A percentile compares a stretch with the other conserved stretches of the same genome.
Conservation (phyloP, 2,888 invertebrate species). For the Dasypolia templi region DNA sequence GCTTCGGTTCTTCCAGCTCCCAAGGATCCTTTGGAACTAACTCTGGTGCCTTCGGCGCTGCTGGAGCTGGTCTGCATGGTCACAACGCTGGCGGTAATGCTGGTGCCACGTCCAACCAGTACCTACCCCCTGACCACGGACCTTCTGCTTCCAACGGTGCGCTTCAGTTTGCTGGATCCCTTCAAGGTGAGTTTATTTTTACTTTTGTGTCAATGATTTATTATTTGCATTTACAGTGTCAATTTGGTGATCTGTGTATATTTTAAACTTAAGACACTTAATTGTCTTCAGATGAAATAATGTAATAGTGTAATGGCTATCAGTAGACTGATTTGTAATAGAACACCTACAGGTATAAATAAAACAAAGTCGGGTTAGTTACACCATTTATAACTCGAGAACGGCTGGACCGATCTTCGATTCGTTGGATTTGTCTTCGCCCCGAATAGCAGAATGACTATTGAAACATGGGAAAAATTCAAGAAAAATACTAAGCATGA, state of each 20-base stretch:
- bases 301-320: too few relatives aligned
- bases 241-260: not conserved
- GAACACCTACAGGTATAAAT: too few relatives aligned
- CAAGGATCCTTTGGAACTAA: constrained; percentile 52
- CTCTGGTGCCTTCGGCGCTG: constrained; percentile 54
- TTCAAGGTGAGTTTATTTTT: constrained; percentile 52
- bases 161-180: constrained; percentile 62
- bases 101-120: constrained; percentile 82
- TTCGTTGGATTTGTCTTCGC: too few relatives aligned
- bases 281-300: too few relatives aligned
- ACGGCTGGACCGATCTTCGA: too few relatives aligned
- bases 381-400: too few relatives aligned
- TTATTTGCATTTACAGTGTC: not conserved
- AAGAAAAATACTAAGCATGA: too few relatives aligned
- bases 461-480: too few relatives aligned
- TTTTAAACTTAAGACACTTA: too few relatives aligned
- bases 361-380: too few relatives aligned
- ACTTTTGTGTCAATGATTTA: not conserved
- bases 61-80: constrained; percentile 27
- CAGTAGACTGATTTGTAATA: too few relatives aligned
- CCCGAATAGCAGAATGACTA: too few relatives aligned
- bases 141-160: constrained; percentile 70
- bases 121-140: constrained; percentile 83
- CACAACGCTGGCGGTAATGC: constrained; percentile 27
- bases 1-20: constrained; percentile 27